A percentile compares a stretch with the other conserved stretches of the same genome.
Evolutionary conservation across 2,888 invertebrate species (phyloP).

Genomic region (Leptinotarsa haldemani): DNA sequence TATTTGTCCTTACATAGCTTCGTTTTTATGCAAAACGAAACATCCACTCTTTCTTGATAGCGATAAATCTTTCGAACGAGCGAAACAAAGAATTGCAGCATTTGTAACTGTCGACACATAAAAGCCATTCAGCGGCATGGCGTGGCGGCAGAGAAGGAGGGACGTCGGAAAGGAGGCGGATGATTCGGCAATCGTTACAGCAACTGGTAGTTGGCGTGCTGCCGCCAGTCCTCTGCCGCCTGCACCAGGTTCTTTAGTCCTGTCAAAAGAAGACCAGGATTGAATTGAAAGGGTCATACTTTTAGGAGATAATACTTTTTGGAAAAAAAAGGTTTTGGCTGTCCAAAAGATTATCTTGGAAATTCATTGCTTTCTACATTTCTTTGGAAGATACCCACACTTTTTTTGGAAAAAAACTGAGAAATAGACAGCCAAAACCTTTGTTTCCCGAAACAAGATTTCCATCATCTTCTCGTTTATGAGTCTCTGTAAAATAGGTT

Average conservation of each 20-base stretch:
- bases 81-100: constrained; percentile 26
- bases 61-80: constrained; percentile 23
- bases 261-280: background rate
- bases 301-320: no score
- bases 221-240: constrained; percentile 5
- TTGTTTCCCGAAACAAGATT: no score
- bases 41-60: constrained; percentile 6
- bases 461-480: no score
- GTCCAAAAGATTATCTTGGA: no score
- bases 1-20: background rate
- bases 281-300: no score
- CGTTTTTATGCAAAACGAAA: constrained; percentile 10
- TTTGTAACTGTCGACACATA: constrained; percentile 30
- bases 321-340: no score
- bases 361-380: no score
- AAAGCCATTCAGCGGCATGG: constrained; percentile 18
- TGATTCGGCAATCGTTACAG: constrained; percentile 18
- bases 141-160: background rate
- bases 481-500: no score
- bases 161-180: constrained; percentile 16
- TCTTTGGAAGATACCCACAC: no score
- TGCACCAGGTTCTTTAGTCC: constrained; percentile 1
- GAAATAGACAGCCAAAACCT: no score
- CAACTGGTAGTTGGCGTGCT: constrained; percentile 19
- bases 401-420: no score